Evolutionary conservation across 1,140 invertebrate species (phyloP), one percentile per base, ranked within the genome.

Genomic region (Apis cerana): DNA sequence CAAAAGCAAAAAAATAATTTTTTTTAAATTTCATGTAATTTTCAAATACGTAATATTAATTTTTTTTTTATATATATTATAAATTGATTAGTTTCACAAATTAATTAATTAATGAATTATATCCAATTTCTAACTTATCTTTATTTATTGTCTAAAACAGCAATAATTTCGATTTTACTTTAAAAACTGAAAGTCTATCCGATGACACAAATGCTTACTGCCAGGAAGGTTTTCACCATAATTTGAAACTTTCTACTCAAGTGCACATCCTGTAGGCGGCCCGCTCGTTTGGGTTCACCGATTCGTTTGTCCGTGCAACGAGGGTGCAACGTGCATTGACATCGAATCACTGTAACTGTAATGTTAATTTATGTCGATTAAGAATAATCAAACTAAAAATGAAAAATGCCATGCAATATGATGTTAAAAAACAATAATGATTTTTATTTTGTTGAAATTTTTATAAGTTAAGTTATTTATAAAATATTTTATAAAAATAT

Each of bases 241-340:
- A 91, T 92, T 89, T 75, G 81, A 89, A 90, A 88, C 89, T 91
- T 91, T 89, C 89, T 91, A 86, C 87, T 87, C 78, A 85, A 86
- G 81, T 86, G 86, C 85, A 88, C 90, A 90, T 91, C 89, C 89
- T 91, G 91, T 92, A 86, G 90, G 86, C 86, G 85, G 86, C 85
- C 77, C 86, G 84, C 67, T 70, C 84, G 88, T 89, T 84, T 88
- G 84, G 91, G 88, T 91, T 91, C 85, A 92, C 84, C 89, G 88
- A 88, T 79, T 92, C 80, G 76, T 83, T 74, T 87, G 86, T 87
- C 82, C 86, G 85, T 71, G 86, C 84, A 80, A 69, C 54, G 64
- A 71, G 77, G 85, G 88, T 84, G 83, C 77, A 81, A 81, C 81
- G 81, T 76, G 56, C 74, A 76, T 76, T 70, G 56, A 77, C 75